Evolutionary conservation across 1,140 invertebrate species (phyloP).

Genomic region (Glomeris maerens): DNA sequence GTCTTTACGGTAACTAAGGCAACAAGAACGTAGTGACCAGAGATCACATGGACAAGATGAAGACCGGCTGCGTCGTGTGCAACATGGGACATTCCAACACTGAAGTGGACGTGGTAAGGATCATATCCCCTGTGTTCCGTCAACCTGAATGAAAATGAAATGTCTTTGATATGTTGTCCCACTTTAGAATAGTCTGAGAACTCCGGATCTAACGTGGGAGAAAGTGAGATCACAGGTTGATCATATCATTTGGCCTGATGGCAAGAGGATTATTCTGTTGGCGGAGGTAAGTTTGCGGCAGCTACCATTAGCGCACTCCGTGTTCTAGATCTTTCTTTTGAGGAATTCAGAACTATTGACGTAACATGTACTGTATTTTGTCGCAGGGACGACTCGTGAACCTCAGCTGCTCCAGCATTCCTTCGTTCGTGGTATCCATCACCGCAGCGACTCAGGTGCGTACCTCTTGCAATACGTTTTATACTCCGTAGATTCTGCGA

Average conservation of each 20-base stretch:
- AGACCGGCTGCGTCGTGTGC: slow-evolving; percentile 89
- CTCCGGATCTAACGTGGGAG: slow-evolving; percentile 91
- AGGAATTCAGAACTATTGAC: no score
- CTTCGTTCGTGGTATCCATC: slow-evolving; percentile 92
- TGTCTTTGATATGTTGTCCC: no score
- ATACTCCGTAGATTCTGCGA: neutral
- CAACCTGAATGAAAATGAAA: no score
- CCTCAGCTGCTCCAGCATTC: slow-evolving; percentile 89
- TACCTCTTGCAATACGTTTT: neutral
- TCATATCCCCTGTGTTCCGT: neutral
- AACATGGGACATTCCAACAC: slow-evolving; percentile 98
- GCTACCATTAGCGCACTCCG: no score
- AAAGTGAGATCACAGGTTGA: slow-evolving; percentile 93
- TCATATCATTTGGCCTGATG: slow-evolving; percentile 90
- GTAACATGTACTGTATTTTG: slow-evolving; percentile 14
- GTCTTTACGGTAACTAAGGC: slow-evolving; percentile 34
- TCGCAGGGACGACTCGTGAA: slow-evolving; percentile 79
- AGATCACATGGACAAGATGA: slow-evolving; percentile 93
- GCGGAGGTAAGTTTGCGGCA: slow-evolving; percentile 48
- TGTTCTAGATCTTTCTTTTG: no score
- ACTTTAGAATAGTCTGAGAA: slow-evolving; percentile 70
- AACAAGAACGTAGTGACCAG: slow-evolving; percentile 93
- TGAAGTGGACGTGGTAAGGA: slow-evolving; percentile 85
- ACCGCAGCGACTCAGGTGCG: slow-evolving; percentile 75
- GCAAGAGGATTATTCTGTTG: slow-evolving; percentile 70